Conservation (phyloP, 2,797 vertebrate species). For the Sebastes melanostomus region DNA sequence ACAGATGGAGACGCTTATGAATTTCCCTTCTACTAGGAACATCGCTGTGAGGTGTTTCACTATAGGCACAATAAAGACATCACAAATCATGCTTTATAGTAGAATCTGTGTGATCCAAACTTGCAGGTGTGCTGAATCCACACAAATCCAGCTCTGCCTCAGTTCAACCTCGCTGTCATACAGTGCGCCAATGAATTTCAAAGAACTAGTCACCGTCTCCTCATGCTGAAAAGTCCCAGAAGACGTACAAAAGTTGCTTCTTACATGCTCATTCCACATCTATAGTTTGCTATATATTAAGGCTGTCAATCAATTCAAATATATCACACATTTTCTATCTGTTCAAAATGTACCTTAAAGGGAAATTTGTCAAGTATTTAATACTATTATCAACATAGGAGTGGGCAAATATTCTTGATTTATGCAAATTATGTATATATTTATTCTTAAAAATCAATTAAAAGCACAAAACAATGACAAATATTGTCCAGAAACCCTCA, state of each 20-base stretch:
- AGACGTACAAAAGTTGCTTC: neutral
- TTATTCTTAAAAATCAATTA: too few species aligned
- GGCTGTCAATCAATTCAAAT: too few species aligned
- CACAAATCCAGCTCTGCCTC: constrained; percentile 15
- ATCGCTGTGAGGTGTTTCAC: constrained; percentile 3
- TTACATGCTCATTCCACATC: neutral
- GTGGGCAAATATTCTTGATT: too few species aligned
- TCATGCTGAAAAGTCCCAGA: neutral
- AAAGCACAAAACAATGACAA: too few species aligned
- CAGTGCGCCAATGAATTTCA: neutral
- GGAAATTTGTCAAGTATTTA: too few species aligned
- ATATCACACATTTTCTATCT: too few species aligned
- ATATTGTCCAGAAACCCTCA: too few species aligned
- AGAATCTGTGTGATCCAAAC: constrained; percentile 6
- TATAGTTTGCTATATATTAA: neutral
- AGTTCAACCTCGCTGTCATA: neutral
- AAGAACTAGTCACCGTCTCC: neutral
- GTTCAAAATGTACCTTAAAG: too few species aligned
- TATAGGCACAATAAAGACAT: neutral
- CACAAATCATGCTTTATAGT: neutral
- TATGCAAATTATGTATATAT: too few species aligned
- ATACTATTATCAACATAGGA: too few species aligned
- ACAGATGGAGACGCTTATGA: constrained; percentile 29
- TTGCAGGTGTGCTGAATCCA: constrained; percentile 20
- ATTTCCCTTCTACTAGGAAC: constrained; percentile 25